Base-by-base conservation (phyloP, 2,113 vertebrate species). In the Piliocolobus tephrosceles region DNA sequence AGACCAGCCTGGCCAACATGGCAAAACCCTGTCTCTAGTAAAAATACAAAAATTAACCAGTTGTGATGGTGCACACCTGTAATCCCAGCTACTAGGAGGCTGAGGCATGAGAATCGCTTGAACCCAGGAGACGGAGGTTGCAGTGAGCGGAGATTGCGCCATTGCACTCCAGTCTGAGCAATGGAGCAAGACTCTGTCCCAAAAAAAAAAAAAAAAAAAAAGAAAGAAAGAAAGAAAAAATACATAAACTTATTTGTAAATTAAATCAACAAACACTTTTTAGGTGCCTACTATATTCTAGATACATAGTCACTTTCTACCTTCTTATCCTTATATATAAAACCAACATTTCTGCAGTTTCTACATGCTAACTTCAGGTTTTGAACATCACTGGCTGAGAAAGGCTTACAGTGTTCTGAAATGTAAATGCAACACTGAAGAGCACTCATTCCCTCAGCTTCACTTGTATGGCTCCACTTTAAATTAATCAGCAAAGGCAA, bases 401-500 rank as follows among this genome's bases (percentile, higher is more conserved):
- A 38, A 6, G 10, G 8, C n/a, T 58, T 30, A 3, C 4, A 6
- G 50, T 76, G 10, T 72, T 76, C 32, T 76, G 58, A 13, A 18
- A 68, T 22, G 27, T 47, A 50, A 23, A 5, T 11, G 35, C 7
- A 72, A 4, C 6, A 9, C 12, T 4, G 30, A 13, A 45, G 6
- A 57, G 23, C 16, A 3, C 35, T 75, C 20, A 25, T 50, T 89
- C 25, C 35, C 47, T 90, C 61, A 8, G 6, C 22, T 57, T 7
- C 45, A 40, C 0, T 17, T 66, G 10, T 58, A 10, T 0, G 17
- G 5, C 5, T 95, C 22, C 20, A 47, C 68, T 52, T 70, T 80
- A 70, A 95, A 90, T 95, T 91, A 93, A 58, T 50, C 83, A 73
- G 8, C n/a, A 88, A 50, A 76, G 78, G n/a, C 40, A 86, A 78